Base-by-base conservation (phyloP, 2,888 invertebrate genomes). In the Entomobrya proxima region DNA sequence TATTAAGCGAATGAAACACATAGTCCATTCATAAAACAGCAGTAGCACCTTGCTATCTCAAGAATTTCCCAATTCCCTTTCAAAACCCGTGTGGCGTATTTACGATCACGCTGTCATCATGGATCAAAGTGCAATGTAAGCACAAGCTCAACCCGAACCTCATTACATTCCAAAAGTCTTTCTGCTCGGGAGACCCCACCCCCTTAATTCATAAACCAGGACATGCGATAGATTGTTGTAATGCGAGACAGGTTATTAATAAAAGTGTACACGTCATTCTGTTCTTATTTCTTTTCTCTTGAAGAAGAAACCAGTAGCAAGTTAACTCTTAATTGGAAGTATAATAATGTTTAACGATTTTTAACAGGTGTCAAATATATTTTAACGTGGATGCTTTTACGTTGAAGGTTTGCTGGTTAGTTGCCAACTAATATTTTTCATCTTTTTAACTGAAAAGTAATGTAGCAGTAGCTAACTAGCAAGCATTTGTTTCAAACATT, bases 311-410 rank as follows among this genome's bases (percentile, higher is more conserved):
- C 44, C 72, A 72, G 72, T 72, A 72, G 72, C 72, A 5, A 2
- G 21, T 4, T 30, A n/a, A n/a, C n/a, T n/a, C n/a, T 75, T 75
- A 50, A 75, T 75, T 76, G 55, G 55, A 76, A 37, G 44, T 40
- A 24, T 72, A 67, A 30, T 72, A 44, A 72, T n/a, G 44, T 47
- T 40, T 69, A 37, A 37, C 69, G 44, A 40, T 44, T 72, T n/a
- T 72, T 32, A 79, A 69, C 40, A 79, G 79, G 79, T 79, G 79
- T 67, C 79, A 79, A 52, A 69, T 69, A 69, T 64, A 52, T n/a
- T 2, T 52, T 78, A 7, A 58, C 7, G 24, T 7, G 4, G 9
- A n/a, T 7, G 2, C 5, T 5, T 61, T n/a, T 32, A 61, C 35
- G 2, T 9, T 2, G 30, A n/a, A n/a, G n/a, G n/a, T n/a, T n/a